Evolutionary conservation across 2,888 invertebrate species (phyloP).

Genomic region (Drosophila pegasa): DNA sequence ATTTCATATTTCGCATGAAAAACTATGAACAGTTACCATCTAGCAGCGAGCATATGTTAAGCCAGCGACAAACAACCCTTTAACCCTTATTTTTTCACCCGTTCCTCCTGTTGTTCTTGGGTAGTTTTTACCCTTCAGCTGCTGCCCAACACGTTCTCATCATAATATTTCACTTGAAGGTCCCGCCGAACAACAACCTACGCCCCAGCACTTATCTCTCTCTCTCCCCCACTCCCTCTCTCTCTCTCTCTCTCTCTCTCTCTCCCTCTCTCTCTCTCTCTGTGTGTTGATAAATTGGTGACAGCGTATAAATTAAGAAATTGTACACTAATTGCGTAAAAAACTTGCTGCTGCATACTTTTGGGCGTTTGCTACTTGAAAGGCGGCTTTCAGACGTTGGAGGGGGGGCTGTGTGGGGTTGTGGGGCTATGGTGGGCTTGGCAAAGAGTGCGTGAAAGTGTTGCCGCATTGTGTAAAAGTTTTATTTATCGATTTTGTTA

Average conservation of each 20-base stretch:
- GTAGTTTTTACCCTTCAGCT: constrained; percentile 27
- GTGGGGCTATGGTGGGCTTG: neutral
- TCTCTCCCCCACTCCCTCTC: constrained; percentile 25
- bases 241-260: constrained; percentile 10
- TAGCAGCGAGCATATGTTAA: constrained; percentile 64
- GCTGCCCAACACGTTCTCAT: constrained; percentile 69
- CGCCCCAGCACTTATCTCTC: constrained; percentile 1
- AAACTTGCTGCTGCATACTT: constrained; percentile 75
- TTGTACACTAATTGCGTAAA: constrained; percentile 83
- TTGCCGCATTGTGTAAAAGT: constrained; percentile 70
- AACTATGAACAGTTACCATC: constrained; percentile 60
- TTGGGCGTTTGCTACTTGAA: constrained; percentile 59
- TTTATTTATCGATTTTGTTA: constrained; percentile 74
- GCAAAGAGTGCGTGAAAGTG: constrained; percentile 75
- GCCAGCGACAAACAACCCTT: constrained; percentile 58
- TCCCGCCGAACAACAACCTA: constrained; percentile 18
- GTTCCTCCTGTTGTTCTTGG: constrained; percentile 1
- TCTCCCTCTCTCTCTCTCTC: constrained; percentile 18
- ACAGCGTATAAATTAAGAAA: constrained; percentile 83
- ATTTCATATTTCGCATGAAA: constrained; percentile 54
- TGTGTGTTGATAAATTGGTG: constrained; percentile 81
- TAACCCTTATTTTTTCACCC: constrained; percentile 39
- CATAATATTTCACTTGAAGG: constrained; percentile 70
- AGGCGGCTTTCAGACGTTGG: no score
- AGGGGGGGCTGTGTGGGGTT: no score